Base-by-base conservation (phyloP, 2,888 invertebrate genomes). In the Erannis defoliaria region DNA sequence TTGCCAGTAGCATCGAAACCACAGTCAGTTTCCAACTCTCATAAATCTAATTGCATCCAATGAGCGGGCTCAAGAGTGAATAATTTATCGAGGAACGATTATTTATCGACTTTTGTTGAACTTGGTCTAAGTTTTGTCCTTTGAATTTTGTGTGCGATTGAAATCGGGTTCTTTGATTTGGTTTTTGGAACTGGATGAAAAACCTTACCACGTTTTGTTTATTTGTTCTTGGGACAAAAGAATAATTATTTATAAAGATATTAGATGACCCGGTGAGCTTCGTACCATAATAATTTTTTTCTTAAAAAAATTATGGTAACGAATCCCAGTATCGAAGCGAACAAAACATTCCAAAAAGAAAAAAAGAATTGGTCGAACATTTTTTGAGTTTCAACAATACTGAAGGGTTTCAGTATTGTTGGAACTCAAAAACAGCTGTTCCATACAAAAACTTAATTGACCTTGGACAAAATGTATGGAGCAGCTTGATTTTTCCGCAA, bases 21-120 rank as follows among this genome's bases (percentile, higher is more conserved):
- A 43, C 68, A 64, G 51, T 58, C 58, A 70, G 64, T 68, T 62
- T 48, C 61, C 35, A 72, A 72, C 63, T 70, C 70, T 16, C 68
- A 72, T 68, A 70, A 72, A 69, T 72, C 70, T 72, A 72, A 72
- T 72, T 69, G 70, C 72, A 72, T 66, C 67, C 61, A 68, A 70
- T 64, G 67, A 72, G 65, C 64, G 60, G 40, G 56, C 54, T 58
- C 62, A 43, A 67, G 64, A 61, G 62, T 69, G 71, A 71, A 72
- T 69, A 71, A 72, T 71, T 72, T 69, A 71, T 71, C 51, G 67
- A 42, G 42, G 48, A 61, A 68, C 67, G 66, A 64, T 66, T 67
- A 68, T 71, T 71, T 70, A 70, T 70, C 62, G 64, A 64, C 62
- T 67, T 63, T 62, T 55, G 50, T 55, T 50, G 55, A 33, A 55